Evolutionary conservation across 2,113 vertebrate species (phyloP), one percentile per base, ranked within the genome.

Genomic region (Anoplopoma fimbria): DNA sequence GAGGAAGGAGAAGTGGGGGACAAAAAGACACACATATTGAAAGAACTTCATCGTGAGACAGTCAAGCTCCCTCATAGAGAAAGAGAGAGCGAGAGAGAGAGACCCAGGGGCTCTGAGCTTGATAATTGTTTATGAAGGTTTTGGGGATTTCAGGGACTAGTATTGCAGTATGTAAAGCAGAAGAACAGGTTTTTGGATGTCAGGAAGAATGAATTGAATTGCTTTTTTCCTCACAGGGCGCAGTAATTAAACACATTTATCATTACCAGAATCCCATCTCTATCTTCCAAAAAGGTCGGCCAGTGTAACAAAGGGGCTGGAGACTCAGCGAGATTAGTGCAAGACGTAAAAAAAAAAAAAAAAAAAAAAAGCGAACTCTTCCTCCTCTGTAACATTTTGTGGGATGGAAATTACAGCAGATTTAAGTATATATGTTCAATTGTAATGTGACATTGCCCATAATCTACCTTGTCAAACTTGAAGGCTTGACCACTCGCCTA

Each of bases 211-310:
- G 19, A 78, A 83, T 58, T 84, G 34, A 90, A 87, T 87, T 31
- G 70, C 60, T 29, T 74, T 47, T 84, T 90, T 83, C 60, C 38
- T 75, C 33, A 75, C 55, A 74, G 77, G 45, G 69, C 29, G 14
- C 36, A 25, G 57, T 85, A 88, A 92, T 90, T 87, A 83, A 85
- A 90, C 40, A 6, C 83, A 91, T 93, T 74, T 75, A 85, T 92
- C 87, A 89, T 80, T 40, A 69, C 31, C 19, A 40, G 31, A 82
- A 64, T 42, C 55, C 15, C 55, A 60, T 58, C n/a, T 78, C 17
- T 57, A 3, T 68, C 38, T 80, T 70, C 17, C 9, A 53, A 49
- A 42, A 72, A 69, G 21, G 47, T 68, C 47, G 75, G 31, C 45
- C 42, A 60, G 79, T 64, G 57, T 61, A 76, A 65, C 33, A 65